Base-by-base conservation (phyloP, 2,797 vertebrate genomes). In the Paramormyrops hopkinsi region DNA sequence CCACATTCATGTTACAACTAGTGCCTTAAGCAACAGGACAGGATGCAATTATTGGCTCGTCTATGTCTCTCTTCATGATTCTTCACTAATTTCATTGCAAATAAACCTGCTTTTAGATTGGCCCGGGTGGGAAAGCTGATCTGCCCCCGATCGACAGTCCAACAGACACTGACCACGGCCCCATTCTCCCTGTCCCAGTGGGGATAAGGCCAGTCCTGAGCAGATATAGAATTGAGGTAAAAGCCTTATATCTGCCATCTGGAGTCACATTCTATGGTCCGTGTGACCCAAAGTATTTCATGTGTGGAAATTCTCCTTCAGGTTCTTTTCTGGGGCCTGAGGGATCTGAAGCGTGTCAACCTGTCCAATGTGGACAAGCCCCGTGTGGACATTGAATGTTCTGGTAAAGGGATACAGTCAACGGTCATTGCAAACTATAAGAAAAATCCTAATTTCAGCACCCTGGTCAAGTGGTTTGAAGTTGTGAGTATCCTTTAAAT, bases 391-490 rank as follows among this genome's bases (percentile, higher is more conserved):
- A 99, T 99, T 0, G 99, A 99, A 93, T 99, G 99, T 90, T 98
- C 98, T 0, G 98, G 99, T 0, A 96, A 94, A 93, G 98, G 98
- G 0, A 97, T 99, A 33, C 99, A 99, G 91, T 99, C 99, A 0
- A 95, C 95, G 5, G 95, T 98, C 89, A 99, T 99, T 93, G 97
- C 97, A 91, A 99, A 99, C 94, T 99, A 98, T 94, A 99, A 99
- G 96, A 99, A 99, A 92, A 99, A 99, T 93, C 98, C 99, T 83
- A 99, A 99, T 93, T 99, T 99, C 93, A 97, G 95, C 96, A 98
- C 97, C 2, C 92, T 99, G 88, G 98, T 99, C 89, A 99, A 99
- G 94, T 99, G 97, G 97, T 99, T 99, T 62, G 99, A 99, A 94
- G 99, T 99, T 97, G 99, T 99, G 91, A 96, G 97, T 95, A 0